Evolutionary conservation across 2,113 vertebrate species (phyloP).

Genomic region (Paedocypris sp.): DNA sequence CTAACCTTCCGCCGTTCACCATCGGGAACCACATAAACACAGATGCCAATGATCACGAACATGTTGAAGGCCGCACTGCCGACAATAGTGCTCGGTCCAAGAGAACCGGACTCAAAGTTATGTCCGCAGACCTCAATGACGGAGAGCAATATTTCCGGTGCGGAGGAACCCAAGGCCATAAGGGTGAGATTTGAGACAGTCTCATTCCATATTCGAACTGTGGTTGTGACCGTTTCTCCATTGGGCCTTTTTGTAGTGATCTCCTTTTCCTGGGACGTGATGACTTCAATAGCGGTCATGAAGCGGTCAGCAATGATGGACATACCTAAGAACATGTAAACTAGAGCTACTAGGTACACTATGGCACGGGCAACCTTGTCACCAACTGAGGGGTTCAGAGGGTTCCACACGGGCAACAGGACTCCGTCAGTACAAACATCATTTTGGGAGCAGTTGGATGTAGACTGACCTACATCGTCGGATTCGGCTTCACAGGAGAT

Average conservation of each 20-base stretch:
- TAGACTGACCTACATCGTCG: not conserved
- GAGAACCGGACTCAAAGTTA: slow-evolving; percentile 58
- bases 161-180: slow-evolving; percentile 73
- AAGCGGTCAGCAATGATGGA: slow-evolving; percentile 74
- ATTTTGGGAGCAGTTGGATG: slow-evolving; percentile 47
- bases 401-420: slow-evolving; percentile 69
- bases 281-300: slow-evolving; percentile 76
- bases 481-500: slow-evolving; percentile 32
- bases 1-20: slow-evolving; percentile 69
- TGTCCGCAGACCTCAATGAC: slow-evolving; percentile 76
- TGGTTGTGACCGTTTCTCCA: slow-evolving; percentile 68
- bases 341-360: slow-evolving; percentile 72
- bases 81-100: slow-evolving; percentile 74
- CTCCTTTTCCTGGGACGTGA: slow-evolving; percentile 73
- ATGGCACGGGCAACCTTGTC: slow-evolving; percentile 73
- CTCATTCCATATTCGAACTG: slow-evolving; percentile 75
- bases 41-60: slow-evolving; percentile 74
- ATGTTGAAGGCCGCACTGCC: slow-evolving; percentile 78
- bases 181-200: slow-evolving; percentile 74
- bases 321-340: slow-evolving; percentile 78
- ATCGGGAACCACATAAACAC: slow-evolving; percentile 69
- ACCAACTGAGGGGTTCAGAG: slow-evolving; percentile 69
- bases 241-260: slow-evolving; percentile 68
- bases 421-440: slow-evolving; percentile 64
- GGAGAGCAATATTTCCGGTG: slow-evolving; percentile 71